These are phyloP conservation scores for Scarus forsteni DNA, from an alignment of 2,797 vertebrate genomes.

Conservation along the genomic window DNA sequence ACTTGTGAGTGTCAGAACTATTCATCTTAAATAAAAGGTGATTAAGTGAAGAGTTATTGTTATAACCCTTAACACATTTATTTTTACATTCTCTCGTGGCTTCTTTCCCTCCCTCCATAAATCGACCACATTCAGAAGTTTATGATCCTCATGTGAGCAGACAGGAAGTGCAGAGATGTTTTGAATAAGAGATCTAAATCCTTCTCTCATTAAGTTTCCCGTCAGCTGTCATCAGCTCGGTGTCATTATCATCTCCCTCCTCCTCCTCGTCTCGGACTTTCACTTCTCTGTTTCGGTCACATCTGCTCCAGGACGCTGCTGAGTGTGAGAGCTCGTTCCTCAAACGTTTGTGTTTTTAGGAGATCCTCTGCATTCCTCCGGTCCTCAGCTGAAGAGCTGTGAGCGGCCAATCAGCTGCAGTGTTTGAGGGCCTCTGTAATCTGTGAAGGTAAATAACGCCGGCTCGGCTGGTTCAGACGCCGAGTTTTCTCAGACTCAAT, in stretches of 20 bases:
- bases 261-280: conserved; percentile 1
- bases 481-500: conserved; percentile 40
- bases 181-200: not conserved
- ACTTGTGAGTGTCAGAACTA: too few relatives aligned
- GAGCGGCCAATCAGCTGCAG: conserved; percentile 61
- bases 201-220: conserved; percentile 18
- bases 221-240: not conserved
- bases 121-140: conserved; percentile 5
- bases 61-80: too few relatives aligned
- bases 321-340: conserved; percentile 60
- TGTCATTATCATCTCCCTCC: not conserved
- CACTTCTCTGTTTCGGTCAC: conserved; percentile 41
- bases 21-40: too few relatives aligned
- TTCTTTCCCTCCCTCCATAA: too few relatives aligned
- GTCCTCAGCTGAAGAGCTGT: conserved; percentile 51
- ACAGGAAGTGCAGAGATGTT: conserved; percentile 65
- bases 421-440: conserved; percentile 73
- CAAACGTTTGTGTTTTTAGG: conserved; percentile 75
- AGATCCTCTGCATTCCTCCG: conserved; percentile 71
- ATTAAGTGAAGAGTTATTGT: too few relatives aligned
- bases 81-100: too few relatives aligned
- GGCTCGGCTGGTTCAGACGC: conserved; percentile 26
- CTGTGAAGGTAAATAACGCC: conserved; percentile 78
- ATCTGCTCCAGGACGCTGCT: conserved; percentile 63
- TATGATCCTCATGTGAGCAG: conserved; percentile 60